Conservation (phyloP, 1,140 invertebrate species). For the Lepidurus apus region DNA sequence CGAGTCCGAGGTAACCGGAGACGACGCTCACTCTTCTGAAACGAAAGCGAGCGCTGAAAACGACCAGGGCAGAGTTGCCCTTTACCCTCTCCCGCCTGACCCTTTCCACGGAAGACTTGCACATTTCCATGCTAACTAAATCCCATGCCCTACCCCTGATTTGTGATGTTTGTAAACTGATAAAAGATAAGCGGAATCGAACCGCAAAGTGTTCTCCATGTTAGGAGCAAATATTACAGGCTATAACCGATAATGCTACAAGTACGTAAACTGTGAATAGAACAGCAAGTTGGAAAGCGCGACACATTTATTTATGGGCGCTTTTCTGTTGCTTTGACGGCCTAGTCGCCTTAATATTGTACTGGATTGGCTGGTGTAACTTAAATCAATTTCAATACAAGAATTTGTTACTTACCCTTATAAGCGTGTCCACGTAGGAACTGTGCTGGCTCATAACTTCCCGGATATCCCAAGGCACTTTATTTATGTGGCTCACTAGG, state of each 20-base stretch:
- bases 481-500: constrained; percentile 72
- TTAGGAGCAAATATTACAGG: no score
- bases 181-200: no score
- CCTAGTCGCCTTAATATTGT: neutral
- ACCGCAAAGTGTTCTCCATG: no score
- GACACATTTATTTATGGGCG: no score
- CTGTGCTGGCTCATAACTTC: constrained; percentile 95
- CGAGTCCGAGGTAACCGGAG: neutral
- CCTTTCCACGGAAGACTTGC: constrained; percentile 17
- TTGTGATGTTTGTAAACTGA: no score
- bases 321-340: neutral
- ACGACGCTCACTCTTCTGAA: neutral
- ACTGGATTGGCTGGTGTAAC: neutral
- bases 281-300: no score
- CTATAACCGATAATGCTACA: no score
- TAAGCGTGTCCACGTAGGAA: constrained; percentile 61
- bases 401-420: constrained; percentile 44
- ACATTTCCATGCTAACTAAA: neutral
- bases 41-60: neutral
- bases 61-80: neutral
- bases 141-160: neutral
- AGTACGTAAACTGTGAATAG: no score
- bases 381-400: constrained; percentile 12
- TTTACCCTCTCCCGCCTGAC: constrained; percentile 25
- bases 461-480: constrained; percentile 92